A percentile compares a stretch with the other conserved stretches of the same genome.
phyloP scores from a whole-genome alignment of 1,140 invertebrate species.

The Drosophila orosa region DNA sequence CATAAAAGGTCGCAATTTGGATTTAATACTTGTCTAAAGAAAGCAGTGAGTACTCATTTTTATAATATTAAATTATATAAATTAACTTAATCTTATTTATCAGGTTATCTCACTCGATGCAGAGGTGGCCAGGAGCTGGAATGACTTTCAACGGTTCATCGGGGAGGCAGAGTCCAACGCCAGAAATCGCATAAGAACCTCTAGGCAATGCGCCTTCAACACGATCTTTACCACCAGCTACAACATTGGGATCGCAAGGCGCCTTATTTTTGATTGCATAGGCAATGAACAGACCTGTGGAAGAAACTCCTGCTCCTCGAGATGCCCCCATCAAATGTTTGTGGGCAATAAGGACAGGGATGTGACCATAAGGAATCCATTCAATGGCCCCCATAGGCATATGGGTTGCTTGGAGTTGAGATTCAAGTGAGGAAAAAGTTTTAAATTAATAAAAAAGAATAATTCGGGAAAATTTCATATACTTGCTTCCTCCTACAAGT shows the following conservation, averaged over 20 bases:
- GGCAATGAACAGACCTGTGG: constrained; percentile 1
- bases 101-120: constrained; percentile 1
- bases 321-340: constrained; percentile 39
- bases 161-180: constrained; percentile 3
- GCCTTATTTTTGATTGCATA: constrained; percentile 11
- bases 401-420: constrained; percentile 36
- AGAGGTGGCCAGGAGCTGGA: constrained; percentile 3
- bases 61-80: too few relatives aligned
- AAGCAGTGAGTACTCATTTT: neutral
- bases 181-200: constrained; percentile 10
- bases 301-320: neutral
- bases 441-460: neutral
- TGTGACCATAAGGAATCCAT: constrained; percentile 20
- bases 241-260: constrained; percentile 1
- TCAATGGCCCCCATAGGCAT: constrained; percentile 15
- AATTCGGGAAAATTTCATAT: neutral
- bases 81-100: neutral
- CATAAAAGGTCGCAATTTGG: constrained; percentile 6
- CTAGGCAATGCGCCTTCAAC: constrained; percentile 7
- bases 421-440: constrained; percentile 18
- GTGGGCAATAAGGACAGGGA: neutral
- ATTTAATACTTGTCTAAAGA: constrained; percentile 7
- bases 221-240: constrained; percentile 8
- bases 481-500: neutral
- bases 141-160: constrained; percentile 6